Evolutionary conservation across 1,140 invertebrate genomes (phyloP).

Genomic region (Cyclargus thomasi): DNA sequence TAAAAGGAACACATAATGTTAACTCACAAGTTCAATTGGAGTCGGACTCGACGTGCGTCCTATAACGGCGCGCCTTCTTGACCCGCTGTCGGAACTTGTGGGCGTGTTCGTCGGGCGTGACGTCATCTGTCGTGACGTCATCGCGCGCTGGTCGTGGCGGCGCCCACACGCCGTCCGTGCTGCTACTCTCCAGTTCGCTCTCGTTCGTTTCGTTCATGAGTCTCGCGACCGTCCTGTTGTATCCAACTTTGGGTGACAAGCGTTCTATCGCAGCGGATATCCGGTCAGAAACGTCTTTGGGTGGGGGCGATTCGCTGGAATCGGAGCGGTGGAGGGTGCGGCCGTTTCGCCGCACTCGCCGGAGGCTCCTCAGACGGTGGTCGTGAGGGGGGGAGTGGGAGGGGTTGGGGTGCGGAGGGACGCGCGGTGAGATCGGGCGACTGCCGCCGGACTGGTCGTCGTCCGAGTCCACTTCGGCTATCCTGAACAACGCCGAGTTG

Average conservation of each 20-base stretch:
- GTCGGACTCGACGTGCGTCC: conserved; percentile 76
- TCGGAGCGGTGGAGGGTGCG: conserved; percentile 50
- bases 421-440: conserved; percentile 54
- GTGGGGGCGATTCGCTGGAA: conserved; percentile 57
- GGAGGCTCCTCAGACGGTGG: conserved; percentile 37
- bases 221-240: conserved; percentile 55
- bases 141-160: conserved; percentile 37
- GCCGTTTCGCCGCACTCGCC: conserved; percentile 44
- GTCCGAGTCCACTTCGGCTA: conserved; percentile 77
- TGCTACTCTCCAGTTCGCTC: conserved; percentile 69
- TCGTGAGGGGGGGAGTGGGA: conserved; percentile 40
- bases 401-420: conserved; percentile 27
- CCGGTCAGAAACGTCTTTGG: conserved; percentile 36
- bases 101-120: conserved; percentile 56
- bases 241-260: conserved; percentile 38
- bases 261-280: conserved; percentile 32
- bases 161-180: conserved; percentile 52
- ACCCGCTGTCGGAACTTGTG: conserved; percentile 72
- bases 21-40: conserved; percentile 58
- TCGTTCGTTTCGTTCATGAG: conserved; percentile 71
- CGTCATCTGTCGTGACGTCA: conserved; percentile 36
- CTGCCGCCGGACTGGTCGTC: conserved; percentile 71
- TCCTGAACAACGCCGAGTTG: conserved; percentile 70
- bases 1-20: too few species aligned
- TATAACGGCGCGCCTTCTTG: conserved; percentile 73